phyloP scores from a whole-genome alignment of 2,888 invertebrate genomes.

The Campoplex capitator region DNA sequence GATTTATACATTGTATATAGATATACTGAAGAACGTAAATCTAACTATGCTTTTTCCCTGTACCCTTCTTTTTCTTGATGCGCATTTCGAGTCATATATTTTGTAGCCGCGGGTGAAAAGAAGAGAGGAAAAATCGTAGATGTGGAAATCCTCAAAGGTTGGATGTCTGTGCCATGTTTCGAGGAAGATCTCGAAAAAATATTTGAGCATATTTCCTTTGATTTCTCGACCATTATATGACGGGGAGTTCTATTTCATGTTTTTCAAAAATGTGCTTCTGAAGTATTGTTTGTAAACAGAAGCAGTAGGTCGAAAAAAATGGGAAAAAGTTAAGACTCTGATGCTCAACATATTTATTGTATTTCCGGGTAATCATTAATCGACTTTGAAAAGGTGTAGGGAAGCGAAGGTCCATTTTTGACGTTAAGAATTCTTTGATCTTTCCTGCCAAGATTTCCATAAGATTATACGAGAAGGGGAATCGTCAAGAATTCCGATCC shows the following conservation, averaged over 20 bases:
- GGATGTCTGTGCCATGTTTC: background rate
- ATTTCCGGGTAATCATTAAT: no score
- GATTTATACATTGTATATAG: background rate
- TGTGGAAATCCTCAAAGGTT: background rate
- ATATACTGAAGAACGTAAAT: background rate
- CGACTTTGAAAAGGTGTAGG: background rate
- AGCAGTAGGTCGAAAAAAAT: background rate
- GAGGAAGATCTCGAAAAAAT: background rate
- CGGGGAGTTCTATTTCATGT: background rate
- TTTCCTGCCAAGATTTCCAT: background rate
- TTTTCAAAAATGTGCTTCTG: background rate
- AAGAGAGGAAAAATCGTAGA: background rate
- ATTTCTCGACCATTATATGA: background rate
- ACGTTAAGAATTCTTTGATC: background rate
- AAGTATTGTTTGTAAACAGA: background rate
- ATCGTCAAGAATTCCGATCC: background rate
- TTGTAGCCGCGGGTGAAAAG: background rate
- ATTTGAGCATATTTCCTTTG: background rate
- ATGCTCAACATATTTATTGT: no score
- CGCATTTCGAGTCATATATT: background rate
- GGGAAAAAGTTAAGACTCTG: background rate
- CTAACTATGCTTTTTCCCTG: background rate
- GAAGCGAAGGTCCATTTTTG: background rate
- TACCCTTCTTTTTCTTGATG: background rate
- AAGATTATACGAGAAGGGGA: background rate